Conservation (phyloP, 2,113 vertebrate genomes). For the Callopanchax toddi region DNA sequence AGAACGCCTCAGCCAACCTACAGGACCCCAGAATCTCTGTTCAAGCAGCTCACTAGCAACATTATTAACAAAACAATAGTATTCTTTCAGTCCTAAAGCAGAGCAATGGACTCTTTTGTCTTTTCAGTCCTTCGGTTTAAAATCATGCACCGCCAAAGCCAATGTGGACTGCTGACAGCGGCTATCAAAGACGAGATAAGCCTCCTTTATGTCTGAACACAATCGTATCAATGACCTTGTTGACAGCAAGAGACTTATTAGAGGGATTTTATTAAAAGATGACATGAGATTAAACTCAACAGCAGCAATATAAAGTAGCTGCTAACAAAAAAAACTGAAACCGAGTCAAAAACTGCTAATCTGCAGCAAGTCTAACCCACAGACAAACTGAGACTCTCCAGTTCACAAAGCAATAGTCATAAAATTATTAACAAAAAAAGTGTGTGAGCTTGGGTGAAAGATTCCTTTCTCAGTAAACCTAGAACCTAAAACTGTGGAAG, state of each 20-base stretch:
- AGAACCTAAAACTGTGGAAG: constrained; percentile 47
- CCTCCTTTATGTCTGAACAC: constrained; percentile 16
- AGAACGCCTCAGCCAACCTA: constrained; percentile 22
- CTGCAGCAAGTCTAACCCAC: too few species aligned
- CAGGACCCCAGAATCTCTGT: neutral
- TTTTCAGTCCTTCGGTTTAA: constrained; percentile 6
- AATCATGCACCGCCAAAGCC: constrained; percentile 18
- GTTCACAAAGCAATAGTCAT: constrained; percentile 1
- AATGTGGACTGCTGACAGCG: constrained; percentile 22
- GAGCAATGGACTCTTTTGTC: constrained; percentile 3
- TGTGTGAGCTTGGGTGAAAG: constrained; percentile 25
- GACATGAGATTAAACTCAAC: constrained; percentile 18
- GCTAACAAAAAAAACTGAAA: constrained; percentile 1
- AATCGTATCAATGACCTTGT: constrained; percentile 62
- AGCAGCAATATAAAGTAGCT: neutral
- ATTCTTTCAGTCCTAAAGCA: neutral
- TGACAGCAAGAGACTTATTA: constrained; percentile 17
- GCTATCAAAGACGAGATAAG: constrained; percentile 55
- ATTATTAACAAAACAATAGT: neutral
- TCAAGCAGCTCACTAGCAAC: neutral
- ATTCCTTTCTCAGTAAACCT: constrained; percentile 71
- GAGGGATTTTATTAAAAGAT: constrained; percentile 17
- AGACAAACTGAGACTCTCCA: neutral
- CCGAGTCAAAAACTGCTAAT: neutral
- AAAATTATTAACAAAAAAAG: constrained; percentile 1